Base-by-base conservation (phyloP, 1,140 invertebrate genomes). In the Alviniconcha marisindica region DNA sequence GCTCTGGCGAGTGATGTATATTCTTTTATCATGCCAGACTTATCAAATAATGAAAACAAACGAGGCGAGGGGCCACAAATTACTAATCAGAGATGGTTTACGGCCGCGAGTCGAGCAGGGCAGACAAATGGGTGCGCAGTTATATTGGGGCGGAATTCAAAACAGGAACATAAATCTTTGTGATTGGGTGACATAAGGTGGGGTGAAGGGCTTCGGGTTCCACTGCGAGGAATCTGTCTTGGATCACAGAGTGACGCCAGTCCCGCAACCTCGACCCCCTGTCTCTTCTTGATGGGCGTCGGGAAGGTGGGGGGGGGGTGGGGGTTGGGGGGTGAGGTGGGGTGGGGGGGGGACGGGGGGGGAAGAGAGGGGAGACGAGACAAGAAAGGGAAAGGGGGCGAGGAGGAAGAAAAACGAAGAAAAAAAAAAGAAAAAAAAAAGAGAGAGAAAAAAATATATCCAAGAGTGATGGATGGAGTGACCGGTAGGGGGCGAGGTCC, bases 11-110 rank as follows among this genome's bases (percentile, higher is more conserved):
- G 83, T 88, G 87, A 86, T 88, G 81, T 86, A 88, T 88, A 73
- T 84, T 51, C 73, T 77, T 86, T 88, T 88, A 88, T 88, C 87
- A 88, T 88, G 87, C 87, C 87, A 88, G 69, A 79, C 83, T 86
- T 88, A 88, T 88, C 87, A 85, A 79, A 86, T 88, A 88, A 88
- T 88, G 87, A 88, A 88, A 88, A 88, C 87, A 85, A 88, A 88
- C 84, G 87, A 86, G 85, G 78, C 74, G 60, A 76, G 69, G 71
- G 83, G 79, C 80, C 82, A 83, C 86, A 85, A 84, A 83, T 84
- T 83, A 84, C 83, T 84, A 84, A 87, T 87, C 86, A 87, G 73
- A 78, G 56, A 81, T 77, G 78, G 69, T 86, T 86, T 86, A 86
- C 83, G 78, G 76, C 48, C 60, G 51, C 31, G 73, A 79, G 80